phyloP scores from a whole-genome alignment of 2,888 invertebrate genomes.

The Dynastes hyllus region DNA sequence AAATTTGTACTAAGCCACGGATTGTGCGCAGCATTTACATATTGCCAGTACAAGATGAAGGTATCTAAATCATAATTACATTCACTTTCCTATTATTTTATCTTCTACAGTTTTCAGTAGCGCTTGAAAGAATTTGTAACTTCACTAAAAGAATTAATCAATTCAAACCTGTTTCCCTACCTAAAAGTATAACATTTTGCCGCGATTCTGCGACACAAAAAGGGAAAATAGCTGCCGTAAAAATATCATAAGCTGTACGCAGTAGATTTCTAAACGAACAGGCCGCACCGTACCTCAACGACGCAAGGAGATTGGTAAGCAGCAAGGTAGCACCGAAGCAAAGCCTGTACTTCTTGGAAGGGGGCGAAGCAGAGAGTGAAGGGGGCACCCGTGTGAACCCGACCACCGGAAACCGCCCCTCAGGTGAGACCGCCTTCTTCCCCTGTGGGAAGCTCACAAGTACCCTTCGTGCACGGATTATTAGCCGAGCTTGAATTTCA shows the following conservation, averaged over 20 bases:
- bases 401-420: conserved; percentile 70
- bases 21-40: too few relatives aligned
- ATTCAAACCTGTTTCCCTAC: background rate
- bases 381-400: conserved; percentile 66
- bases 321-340: conserved; percentile 30
- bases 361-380: conserved; percentile 37
- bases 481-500: conserved; percentile 68
- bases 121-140: too few relatives aligned
- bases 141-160: too few relatives aligned
- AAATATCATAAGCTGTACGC: background rate
- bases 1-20: too few relatives aligned
- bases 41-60: too few relatives aligned
- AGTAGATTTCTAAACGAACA: conserved; percentile 33
- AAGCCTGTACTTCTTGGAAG: conserved; percentile 41
- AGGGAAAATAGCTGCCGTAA: conserved; percentile 16
- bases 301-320: conserved; percentile 46
- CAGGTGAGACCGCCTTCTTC: conserved; percentile 66
- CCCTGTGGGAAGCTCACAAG: conserved; percentile 67
- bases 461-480: conserved; percentile 68
- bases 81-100: too few relatives aligned
- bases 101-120: too few relatives aligned
- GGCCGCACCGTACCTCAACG: conserved; percentile 10
- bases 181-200: background rate
- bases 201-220: background rate
- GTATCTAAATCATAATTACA: too few relatives aligned